Percentiles rank a stretch among this genome's conserved stretches.
These are phyloP conservation scores for Chirona hameri DNA, from an alignment of 2,888 invertebrate species.

Conservation along the genomic window DNA sequence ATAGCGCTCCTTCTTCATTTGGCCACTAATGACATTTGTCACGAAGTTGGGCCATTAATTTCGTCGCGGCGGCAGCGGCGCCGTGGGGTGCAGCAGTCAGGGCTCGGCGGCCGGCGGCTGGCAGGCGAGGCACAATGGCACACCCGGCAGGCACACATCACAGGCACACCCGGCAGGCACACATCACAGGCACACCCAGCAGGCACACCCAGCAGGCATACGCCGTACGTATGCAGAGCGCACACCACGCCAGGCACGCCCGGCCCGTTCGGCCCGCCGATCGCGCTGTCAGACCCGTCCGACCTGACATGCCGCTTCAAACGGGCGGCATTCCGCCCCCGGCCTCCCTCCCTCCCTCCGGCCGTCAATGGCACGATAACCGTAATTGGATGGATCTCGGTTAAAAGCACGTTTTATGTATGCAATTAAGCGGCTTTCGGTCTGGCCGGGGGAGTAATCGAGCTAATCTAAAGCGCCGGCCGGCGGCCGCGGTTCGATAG, in stretches of 20 bases:
- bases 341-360: background rate
- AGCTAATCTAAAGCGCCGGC: background rate
- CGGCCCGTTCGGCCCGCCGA: too few species aligned
- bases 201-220: too few species aligned
- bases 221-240: too few species aligned
- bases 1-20: background rate
- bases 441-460: background rate
- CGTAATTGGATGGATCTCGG: conserved; percentile 3
- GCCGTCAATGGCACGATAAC: background rate
- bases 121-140: too few species aligned
- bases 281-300: background rate
- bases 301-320: background rate
- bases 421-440: background rate
- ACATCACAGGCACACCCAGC: too few species aligned
- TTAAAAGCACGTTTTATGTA: conserved; percentile 1
- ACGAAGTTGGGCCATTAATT: conserved; percentile 4
- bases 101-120: too few species aligned
- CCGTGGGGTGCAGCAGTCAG: too few species aligned
- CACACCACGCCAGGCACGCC: too few species aligned
- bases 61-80: background rate
- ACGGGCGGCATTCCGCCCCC: background rate
- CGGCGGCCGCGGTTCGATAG: background rate
- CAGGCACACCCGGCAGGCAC: too few species aligned
- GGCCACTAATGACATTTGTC: conserved; percentile 1
- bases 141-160: too few species aligned